These are phyloP conservation scores for Eupeodes latifasciatus DNA, from an alignment of 2,888 invertebrate species.

Conservation along the genomic window DNA sequence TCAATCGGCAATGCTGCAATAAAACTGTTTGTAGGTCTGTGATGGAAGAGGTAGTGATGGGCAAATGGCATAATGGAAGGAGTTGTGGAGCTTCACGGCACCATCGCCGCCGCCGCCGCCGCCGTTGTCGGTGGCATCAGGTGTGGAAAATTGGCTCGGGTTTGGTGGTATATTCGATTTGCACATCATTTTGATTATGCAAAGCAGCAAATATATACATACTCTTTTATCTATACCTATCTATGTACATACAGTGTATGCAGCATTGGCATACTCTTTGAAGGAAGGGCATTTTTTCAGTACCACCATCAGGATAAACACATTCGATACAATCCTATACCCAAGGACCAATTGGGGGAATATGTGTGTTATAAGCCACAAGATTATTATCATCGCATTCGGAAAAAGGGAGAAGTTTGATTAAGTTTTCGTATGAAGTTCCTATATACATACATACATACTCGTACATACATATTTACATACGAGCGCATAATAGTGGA, in stretches of 20 bases:
- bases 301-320: constrained; percentile 29
- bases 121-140: constrained; percentile 47
- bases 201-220: constrained; percentile 41
- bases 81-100: background rate
- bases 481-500: background rate
- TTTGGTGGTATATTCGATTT: constrained; percentile 69
- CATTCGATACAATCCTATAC: constrained; percentile 60
- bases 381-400: constrained; percentile 55
- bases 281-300: background rate
- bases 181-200: constrained; percentile 74
- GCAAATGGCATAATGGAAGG: background rate
- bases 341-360: constrained; percentile 56
- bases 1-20: constrained; percentile 67
- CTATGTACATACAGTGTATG: background rate
- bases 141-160: constrained; percentile 69
- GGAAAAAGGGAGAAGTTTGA: constrained; percentile 20
- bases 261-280: background rate
- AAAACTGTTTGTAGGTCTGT: constrained; percentile 64
- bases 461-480: no score
- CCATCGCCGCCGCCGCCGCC: no score
- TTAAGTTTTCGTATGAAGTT: constrained; percentile 16
- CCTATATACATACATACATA: no score
- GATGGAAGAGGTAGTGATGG: background rate
- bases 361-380: constrained; percentile 58
- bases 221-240: background rate